Percentiles rank a stretch among this genome's conserved stretches.
Conservation (phyloP, 1,140 invertebrate genomes). For the Dinothrombium tinctorium region DNA sequence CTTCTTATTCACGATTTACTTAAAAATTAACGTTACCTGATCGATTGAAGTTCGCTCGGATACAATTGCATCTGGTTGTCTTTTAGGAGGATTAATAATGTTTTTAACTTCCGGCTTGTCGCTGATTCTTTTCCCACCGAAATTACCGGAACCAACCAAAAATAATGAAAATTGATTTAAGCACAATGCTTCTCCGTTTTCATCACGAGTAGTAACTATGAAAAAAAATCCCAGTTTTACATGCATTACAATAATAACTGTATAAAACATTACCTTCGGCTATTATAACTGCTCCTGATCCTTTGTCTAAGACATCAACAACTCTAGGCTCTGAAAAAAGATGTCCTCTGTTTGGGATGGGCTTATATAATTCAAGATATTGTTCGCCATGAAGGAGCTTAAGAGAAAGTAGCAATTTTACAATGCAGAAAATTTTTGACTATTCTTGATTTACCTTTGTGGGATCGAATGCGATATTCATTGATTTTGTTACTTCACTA, state of each 20-base stretch:
- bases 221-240: too few species aligned
- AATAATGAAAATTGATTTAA: conserved; percentile 38
- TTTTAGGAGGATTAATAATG: conserved; percentile 35
- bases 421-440: too few species aligned
- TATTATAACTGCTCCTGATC: conserved; percentile 59
- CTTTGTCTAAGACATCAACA: conserved; percentile 75
- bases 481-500: conserved; percentile 34
- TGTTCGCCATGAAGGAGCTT: conserved; percentile 93
- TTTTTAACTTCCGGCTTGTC: conserved; percentile 22
- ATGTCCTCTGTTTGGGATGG: conserved; percentile 41
- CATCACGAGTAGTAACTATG: conserved; percentile 43
- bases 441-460: too few species aligned
- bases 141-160: conserved; percentile 59
- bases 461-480: conserved; percentile 34
- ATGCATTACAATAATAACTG: too few species aligned
- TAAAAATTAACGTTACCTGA: conserved; percentile 52
- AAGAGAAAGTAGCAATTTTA: too few species aligned
- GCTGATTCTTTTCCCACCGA: conserved; percentile 53
- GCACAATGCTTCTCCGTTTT: conserved; percentile 36
- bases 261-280: conserved; percentile 48
- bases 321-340: conserved; percentile 37
- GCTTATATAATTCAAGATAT: conserved; percentile 63
- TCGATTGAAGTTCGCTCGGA: conserved; percentile 48
- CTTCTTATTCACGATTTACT: too few species aligned
- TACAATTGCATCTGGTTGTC: conserved; percentile 46